Evolutionary conservation across 2,888 invertebrate species (phyloP).

Genomic region (Alentia gelatinosa): DNA sequence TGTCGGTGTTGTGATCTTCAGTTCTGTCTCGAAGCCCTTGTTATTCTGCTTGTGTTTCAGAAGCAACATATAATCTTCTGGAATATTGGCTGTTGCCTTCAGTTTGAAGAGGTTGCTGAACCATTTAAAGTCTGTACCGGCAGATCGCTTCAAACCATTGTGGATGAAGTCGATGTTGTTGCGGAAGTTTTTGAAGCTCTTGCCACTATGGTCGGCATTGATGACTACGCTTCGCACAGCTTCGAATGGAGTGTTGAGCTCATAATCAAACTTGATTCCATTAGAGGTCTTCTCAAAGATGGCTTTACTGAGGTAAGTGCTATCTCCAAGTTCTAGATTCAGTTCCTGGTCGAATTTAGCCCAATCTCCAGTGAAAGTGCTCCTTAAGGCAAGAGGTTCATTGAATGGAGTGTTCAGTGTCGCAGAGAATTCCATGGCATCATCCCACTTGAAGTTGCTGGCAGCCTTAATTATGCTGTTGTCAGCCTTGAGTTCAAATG

Average conservation of each 20-base stretch:
- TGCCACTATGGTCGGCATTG: slow-evolving; percentile 48
- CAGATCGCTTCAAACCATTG: slow-evolving; percentile 46
- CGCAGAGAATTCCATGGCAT: not conserved
- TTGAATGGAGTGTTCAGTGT: slow-evolving; percentile 19
- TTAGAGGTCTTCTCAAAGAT: slow-evolving; percentile 23
- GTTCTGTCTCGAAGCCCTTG: not conserved
- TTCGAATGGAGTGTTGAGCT: slow-evolving; percentile 54
- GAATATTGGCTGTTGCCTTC: not conserved
- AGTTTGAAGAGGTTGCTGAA: slow-evolving; percentile 27
- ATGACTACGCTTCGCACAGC: not conserved
- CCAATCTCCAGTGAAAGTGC: slow-evolving; percentile 36
- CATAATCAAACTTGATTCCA: not conserved
- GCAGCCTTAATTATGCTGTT: not conserved
- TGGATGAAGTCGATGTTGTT: slow-evolving; percentile 42
- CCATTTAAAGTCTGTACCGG: slow-evolving; percentile 36
- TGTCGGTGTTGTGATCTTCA: slow-evolving; percentile 22
- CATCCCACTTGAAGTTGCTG: not conserved
- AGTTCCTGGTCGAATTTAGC: slow-evolving; percentile 50
- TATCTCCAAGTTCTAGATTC: not conserved
- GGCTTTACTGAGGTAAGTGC: not conserved
- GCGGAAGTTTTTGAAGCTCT: slow-evolving; percentile 49
- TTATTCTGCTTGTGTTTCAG: not conserved
- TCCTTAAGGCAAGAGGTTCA: not conserved
- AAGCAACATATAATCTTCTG: slow-evolving; percentile 30
- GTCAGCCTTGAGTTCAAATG: not conserved